phyloP scores from a whole-genome alignment of 2,113 vertebrate genomes.

The Maccullochella peelii region DNA sequence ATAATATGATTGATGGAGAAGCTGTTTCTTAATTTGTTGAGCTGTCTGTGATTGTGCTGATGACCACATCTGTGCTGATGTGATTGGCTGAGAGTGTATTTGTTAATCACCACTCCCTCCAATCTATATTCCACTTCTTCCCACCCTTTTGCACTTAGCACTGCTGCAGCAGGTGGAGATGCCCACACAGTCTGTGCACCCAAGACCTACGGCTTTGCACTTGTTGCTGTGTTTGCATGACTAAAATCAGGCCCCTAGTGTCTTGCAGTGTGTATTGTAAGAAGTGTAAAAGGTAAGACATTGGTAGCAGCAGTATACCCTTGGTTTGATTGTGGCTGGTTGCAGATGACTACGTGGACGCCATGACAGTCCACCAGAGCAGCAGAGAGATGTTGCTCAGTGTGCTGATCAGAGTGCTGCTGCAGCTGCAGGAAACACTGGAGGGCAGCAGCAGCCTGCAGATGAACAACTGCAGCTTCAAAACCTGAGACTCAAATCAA shows the following conservation, averaged over 20 bases:
- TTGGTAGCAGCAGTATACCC: neutral
- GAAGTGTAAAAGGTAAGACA: neutral
- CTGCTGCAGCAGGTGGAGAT: neutral
- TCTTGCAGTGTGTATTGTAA: neutral
- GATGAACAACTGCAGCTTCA: slow-evolving; percentile 30
- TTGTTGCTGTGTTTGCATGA: neutral
- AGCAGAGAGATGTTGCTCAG: neutral
- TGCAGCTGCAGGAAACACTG: slow-evolving; percentile 43
- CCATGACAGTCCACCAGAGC: neutral
- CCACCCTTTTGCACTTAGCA: neutral
- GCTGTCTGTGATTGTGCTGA: too few species aligned
- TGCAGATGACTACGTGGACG: neutral
- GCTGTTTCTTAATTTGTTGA: too few species aligned
- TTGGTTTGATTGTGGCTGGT: neutral
- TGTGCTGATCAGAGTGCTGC: slow-evolving; percentile 1
- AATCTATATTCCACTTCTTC: neutral
- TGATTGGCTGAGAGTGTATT: neutral
- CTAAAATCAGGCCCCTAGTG: too few species aligned
- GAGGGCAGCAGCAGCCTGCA: slow-evolving; percentile 69
- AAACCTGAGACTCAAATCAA: neutral
- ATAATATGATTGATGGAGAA: too few species aligned
- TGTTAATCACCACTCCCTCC: neutral
- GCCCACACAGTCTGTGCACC: neutral
- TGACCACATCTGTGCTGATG: too few species aligned
- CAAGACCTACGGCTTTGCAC: too few species aligned